Conservation (phyloP, 2,113 vertebrate genomes). For the Alexandromys fortis region DNA sequence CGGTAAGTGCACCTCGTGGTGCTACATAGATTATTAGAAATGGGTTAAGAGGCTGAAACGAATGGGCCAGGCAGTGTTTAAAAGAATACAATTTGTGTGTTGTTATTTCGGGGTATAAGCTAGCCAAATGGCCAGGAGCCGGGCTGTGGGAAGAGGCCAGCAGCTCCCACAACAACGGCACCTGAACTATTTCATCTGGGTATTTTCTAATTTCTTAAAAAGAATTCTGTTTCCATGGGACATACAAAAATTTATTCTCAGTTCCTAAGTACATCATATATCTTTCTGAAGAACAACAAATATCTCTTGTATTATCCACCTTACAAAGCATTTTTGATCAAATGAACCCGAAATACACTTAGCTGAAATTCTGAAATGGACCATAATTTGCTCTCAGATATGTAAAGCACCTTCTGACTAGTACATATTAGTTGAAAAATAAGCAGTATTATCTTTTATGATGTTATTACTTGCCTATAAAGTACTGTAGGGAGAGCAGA, state of each 20-base stretch:
- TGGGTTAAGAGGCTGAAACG: no score
- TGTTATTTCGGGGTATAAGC: no score
- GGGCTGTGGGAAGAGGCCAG: no score
- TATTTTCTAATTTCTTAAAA: conserved; percentile 14
- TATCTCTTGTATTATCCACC: neutral
- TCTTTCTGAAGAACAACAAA: conserved; percentile 21
- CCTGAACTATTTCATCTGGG: neutral
- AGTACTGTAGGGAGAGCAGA: conserved; percentile 93
- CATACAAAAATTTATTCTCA: neutral
- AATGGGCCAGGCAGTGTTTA: no score
- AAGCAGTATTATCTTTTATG: neutral
- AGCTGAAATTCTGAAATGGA: conserved; percentile 32
- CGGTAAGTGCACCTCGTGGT: no score
- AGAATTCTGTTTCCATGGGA: neutral
- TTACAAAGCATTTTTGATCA: conserved; percentile 51
- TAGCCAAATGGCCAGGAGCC: no score
- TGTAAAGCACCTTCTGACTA: conserved; percentile 1
- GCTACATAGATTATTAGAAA: no score
- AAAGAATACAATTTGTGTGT: no score
- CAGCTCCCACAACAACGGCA: no score
- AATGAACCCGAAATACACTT: conserved; percentile 37
- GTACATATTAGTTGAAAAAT: neutral
- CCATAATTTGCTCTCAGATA: conserved; percentile 28
- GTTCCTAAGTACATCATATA: conserved; percentile 29
- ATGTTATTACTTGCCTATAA: conserved; percentile 92